Conservation (phyloP, 2,797 vertebrate genomes). For the Periparus ater region DNA sequence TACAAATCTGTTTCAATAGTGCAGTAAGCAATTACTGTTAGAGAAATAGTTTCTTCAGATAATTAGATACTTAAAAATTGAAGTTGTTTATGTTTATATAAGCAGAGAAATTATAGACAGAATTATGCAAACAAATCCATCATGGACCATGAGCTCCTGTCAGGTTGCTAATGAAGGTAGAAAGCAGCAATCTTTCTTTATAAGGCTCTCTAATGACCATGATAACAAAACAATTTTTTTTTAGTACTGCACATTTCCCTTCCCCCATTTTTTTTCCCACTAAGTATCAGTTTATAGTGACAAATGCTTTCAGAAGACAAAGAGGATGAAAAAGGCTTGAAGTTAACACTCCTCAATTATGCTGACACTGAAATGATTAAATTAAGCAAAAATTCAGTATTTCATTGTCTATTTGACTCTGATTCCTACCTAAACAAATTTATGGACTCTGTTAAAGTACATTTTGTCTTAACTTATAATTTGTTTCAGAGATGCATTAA, state of each 20-base stretch:
- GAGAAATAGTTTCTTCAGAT: conserved; percentile 22
- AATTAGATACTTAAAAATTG: conserved; percentile 33
- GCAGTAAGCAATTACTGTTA: not conserved
- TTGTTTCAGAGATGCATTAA: conserved; percentile 37
- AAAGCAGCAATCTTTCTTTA: conserved; percentile 33
- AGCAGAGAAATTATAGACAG: conserved; percentile 12
- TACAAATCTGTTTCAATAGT: not conserved
- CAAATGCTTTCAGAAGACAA: conserved; percentile 12
- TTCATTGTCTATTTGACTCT: conserved; percentile 28
- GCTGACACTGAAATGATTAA: conserved; percentile 12
- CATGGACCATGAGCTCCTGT: conserved; percentile 11
- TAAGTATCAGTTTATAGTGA: not conserved
- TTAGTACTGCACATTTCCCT: not conserved
- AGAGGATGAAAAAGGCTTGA: not conserved
- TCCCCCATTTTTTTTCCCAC: not conserved
- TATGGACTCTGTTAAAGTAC: conserved; percentile 15
- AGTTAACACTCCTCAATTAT: conserved; percentile 1
- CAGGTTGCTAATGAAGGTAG: conserved; percentile 37
- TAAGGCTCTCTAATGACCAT: conserved; percentile 29
- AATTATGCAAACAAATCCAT: conserved; percentile 50
- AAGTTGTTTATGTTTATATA: conserved; percentile 19
- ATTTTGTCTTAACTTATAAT: conserved; percentile 8
- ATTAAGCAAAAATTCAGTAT: conserved; percentile 23
- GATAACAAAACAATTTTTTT: conserved; percentile 10
- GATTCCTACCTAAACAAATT: conserved; percentile 27